phyloP scores from a whole-genome alignment of 2,113 vertebrate species.

The Lathamus discolor region DNA sequence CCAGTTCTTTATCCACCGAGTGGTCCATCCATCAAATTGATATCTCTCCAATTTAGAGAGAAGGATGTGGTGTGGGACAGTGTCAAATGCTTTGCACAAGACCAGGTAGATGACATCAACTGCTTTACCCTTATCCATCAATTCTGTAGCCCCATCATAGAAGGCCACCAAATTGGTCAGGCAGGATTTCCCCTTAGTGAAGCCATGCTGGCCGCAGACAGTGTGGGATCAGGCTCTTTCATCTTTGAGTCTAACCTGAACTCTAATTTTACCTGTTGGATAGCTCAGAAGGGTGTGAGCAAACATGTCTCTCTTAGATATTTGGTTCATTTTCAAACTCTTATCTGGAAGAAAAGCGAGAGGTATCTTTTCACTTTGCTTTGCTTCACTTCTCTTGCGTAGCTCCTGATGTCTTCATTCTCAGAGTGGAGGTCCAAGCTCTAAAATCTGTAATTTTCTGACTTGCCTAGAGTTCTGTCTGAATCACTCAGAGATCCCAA shows the following conservation, averaged over 20 bases:
- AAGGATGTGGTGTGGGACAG: too few species aligned
- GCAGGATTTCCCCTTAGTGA: too few species aligned
- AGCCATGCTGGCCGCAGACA: background rate
- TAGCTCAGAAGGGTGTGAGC: background rate
- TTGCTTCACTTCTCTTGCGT: background rate
- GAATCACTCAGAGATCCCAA: background rate
- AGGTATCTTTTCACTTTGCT: background rate
- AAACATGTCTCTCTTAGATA: accelerated
- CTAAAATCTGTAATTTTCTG: background rate
- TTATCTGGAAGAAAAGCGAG: background rate
- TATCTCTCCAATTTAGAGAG: too few species aligned
- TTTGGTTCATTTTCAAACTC: background rate
- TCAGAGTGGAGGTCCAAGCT: background rate
- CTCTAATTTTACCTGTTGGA: background rate
- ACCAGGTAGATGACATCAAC: too few species aligned
- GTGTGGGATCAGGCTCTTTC: background rate
- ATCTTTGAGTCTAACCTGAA: background rate
- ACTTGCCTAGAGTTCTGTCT: background rate
- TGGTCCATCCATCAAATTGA: too few species aligned
- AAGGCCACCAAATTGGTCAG: too few species aligned
- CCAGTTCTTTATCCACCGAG: too few species aligned
- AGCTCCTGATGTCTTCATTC: background rate
- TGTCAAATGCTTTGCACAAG: too few species aligned
- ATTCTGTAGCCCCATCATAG: too few species aligned
- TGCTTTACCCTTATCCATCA: too few species aligned